A percentile compares a stretch with the other conserved stretches of the same genome.
Evolutionary conservation across 2,113 vertebrate species (phyloP).

Genomic region (Proterorhinus semilunaris): DNA sequence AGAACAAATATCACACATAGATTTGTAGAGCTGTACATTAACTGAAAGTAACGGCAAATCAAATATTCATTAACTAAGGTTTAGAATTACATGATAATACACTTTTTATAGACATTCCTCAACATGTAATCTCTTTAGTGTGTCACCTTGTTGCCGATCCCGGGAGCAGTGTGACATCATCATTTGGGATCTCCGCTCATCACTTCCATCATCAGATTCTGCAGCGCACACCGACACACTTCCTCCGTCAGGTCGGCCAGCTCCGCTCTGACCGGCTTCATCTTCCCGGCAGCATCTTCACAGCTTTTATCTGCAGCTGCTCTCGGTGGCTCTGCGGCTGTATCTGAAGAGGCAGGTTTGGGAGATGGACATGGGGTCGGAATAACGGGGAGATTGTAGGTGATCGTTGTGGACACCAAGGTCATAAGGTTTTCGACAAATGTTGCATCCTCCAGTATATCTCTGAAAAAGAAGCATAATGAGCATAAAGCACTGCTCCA

Average conservation of each 20-base stretch:
- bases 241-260: conserved; percentile 72
- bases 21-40: too few species aligned
- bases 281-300: conserved; percentile 13
- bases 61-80: not conserved
- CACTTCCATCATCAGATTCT: conserved; percentile 89
- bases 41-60: not conserved
- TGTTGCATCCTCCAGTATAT: conserved; percentile 78
- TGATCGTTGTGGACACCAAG: conserved; percentile 65
- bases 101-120: not conserved
- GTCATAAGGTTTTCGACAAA: conserved; percentile 74
- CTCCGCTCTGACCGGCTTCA: conserved; percentile 16
- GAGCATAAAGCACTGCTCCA: too few species aligned
- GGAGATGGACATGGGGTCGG: not conserved
- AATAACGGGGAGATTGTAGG: conserved; percentile 71
- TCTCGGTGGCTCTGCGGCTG: not conserved
- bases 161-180: conserved; percentile 63
- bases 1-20: too few species aligned
- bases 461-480: conserved; percentile 61
- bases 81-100: not conserved
- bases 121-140: too few species aligned
- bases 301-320: not conserved
- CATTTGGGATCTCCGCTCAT: conserved; percentile 82
- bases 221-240: conserved; percentile 84
- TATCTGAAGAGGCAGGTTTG: not conserved
- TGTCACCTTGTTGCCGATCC: conserved; percentile 46